Percentiles rank a stretch among this genome's conserved stretches.
Conservation (phyloP, 2,113 vertebrate genomes). For the Camelus bactrianus region DNA sequence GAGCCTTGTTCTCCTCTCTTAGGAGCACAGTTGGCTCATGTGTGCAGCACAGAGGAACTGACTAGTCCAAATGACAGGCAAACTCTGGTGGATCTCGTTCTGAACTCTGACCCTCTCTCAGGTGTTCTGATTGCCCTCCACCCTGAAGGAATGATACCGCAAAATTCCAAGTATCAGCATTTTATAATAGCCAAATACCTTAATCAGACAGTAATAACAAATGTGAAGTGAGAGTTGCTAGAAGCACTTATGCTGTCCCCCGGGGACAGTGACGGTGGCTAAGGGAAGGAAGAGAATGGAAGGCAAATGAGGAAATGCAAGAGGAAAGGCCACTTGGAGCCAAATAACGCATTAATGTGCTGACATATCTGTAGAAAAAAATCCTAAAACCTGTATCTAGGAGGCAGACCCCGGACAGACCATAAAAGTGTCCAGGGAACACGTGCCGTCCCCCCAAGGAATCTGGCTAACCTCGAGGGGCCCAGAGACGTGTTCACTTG, state of each 20-base stretch:
- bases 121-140: background rate
- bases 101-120: background rate
- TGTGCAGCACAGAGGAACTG: background rate
- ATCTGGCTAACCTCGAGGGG: background rate
- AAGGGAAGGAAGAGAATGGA: conserved; percentile 45
- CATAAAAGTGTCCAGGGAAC: background rate
- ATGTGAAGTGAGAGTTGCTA: background rate
- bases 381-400: background rate
- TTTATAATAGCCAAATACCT: background rate
- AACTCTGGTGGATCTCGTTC: background rate
- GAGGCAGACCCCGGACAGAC: background rate
- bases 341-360: background rate
- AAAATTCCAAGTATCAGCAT: conserved; percentile 31
- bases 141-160: background rate
- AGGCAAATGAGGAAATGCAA: conserved; percentile 48
- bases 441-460: background rate
- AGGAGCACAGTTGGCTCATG: background rate
- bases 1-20: background rate
- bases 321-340: background rate
- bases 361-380: conserved; percentile 6
- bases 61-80: background rate
- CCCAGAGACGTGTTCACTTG: background rate
- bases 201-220: background rate
- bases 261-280: conserved; percentile 7
- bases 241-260: background rate